Evolutionary conservation across 2,113 vertebrate genomes (phyloP).

Genomic region (Rostratula benghalensis): DNA sequence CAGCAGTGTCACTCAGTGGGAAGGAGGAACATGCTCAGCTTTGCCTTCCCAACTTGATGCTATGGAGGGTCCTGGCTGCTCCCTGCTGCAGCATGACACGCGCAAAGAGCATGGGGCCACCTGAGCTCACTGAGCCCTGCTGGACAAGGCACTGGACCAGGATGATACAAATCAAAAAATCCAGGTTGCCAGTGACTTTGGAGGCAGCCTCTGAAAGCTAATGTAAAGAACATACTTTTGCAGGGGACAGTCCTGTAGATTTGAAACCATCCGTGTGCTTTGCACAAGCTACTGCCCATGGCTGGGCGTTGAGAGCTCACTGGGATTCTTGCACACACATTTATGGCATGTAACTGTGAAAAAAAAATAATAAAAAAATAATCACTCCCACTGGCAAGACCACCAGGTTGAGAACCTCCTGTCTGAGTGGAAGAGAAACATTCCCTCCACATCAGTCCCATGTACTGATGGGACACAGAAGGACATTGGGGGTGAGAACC

Average conservation of each 20-base stretch:
- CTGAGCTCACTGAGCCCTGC: too few species aligned
- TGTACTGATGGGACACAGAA: not conserved
- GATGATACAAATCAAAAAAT: not conserved
- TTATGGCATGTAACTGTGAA: not conserved
- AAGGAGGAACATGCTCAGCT: fast-evolving
- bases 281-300: not conserved
- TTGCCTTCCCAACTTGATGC: not conserved
- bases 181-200: not conserved
- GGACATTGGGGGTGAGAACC: not conserved
- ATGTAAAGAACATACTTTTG: fast-evolving
- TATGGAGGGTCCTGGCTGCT: not conserved
- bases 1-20: not conserved
- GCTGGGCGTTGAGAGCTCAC: not conserved
- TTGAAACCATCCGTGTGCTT: not conserved
- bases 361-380: not conserved
- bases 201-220: not conserved
- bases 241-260: not conserved
- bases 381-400: not conserved
- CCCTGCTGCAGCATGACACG: not conserved
- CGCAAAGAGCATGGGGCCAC: not conserved
- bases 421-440: not conserved
- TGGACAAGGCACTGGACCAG: too few species aligned
- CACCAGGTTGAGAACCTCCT: not conserved
- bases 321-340: not conserved
- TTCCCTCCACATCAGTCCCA: not conserved